Percentiles rank a stretch among this genome's conserved stretches.
Conservation (phyloP, 2,888 invertebrate species). For the Idaea aversata region DNA sequence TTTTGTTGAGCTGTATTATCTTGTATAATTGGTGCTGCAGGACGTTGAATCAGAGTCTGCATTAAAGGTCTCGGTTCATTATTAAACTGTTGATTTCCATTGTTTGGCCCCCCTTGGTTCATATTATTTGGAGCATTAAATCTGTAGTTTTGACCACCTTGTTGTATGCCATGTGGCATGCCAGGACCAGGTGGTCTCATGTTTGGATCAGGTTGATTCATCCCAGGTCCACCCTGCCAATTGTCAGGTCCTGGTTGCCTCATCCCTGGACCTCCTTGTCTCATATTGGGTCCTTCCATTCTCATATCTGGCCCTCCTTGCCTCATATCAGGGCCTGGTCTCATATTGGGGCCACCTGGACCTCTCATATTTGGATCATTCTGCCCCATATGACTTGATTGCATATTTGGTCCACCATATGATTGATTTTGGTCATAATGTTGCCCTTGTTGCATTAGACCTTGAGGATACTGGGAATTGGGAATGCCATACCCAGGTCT, state of each 20-base stretch:
- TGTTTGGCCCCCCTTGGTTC: slow-evolving; percentile 9
- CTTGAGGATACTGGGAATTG: slow-evolving; percentile 34
- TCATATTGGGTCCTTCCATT: slow-evolving; percentile 33
- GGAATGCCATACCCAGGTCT: slow-evolving; percentile 38
- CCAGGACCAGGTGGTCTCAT: slow-evolving; percentile 6
- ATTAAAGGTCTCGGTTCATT: slow-evolving; percentile 15
- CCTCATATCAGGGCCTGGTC: slow-evolving; percentile 12
- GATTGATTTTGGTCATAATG: slow-evolving; percentile 44
- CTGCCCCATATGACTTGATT: neutral
- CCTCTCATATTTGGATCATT: slow-evolving; percentile 23
- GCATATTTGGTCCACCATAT: slow-evolving; percentile 26
- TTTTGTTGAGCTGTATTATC: slow-evolving; percentile 23
- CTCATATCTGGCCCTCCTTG: slow-evolving; percentile 10
- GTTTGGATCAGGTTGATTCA: slow-evolving; percentile 11
- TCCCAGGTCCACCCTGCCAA: slow-evolving; percentile 12
- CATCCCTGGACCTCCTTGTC: slow-evolving; percentile 17
- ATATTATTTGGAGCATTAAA: slow-evolving; percentile 7
- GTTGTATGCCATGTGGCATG: neutral
- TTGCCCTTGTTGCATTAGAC: slow-evolving; percentile 38
- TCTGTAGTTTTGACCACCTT: slow-evolving; percentile 9
- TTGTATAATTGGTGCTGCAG: slow-evolving; percentile 22
- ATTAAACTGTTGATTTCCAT: slow-evolving; percentile 10
- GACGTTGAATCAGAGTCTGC: slow-evolving; percentile 12
- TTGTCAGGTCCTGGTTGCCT: slow-evolving; percentile 13
- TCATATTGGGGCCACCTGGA: slow-evolving; percentile 45